Base-by-base conservation (phyloP, 2,797 vertebrate genomes). In the Spinibarbus caldwelli region DNA sequence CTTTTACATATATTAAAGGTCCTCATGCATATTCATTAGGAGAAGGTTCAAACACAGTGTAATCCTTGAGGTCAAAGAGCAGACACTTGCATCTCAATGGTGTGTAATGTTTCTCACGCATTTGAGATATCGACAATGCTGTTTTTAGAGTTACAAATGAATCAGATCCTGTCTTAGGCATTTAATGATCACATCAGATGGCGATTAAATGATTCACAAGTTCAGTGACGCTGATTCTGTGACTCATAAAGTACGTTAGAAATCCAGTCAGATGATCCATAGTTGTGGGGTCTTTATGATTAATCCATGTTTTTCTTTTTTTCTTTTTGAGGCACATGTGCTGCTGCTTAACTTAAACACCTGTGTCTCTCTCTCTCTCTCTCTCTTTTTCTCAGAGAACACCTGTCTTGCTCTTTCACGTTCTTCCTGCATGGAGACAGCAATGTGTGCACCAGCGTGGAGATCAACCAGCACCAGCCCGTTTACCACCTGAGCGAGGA, bases 401-500 rank as follows among this genome's bases (percentile, higher is more conserved):
- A 98, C 93, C 93, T 99, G 89, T 99, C 98, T 92, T 99, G 98
- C 93, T 97, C 97, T 67, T 99, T 99, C 93, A 97, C 97, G 90
- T 99, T 99, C 95, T 99, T 99, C 95, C 93, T 99, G 91, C 98
- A 99, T 0, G 98, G 98, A 23, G 98, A 99, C 87, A 99, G 97
- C 94, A 98, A 99, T 31, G 97, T 99, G 92, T 99, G 98, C 95
- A 99, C 98, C 94, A 99, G 98, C 15, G 98, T 99, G 95, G 98
- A 99, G 94, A 98, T 99, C 95, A 99, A 97, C 94, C 98, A 99
- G 95, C 98, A 99, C 91, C 98, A 99, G 86, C 98, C 98, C 14
- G 95, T 99, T 85, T 99, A 99, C 93, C 97, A 97, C 91, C 96
- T 99, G 86, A 97, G 97, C 2, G 97, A 99, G 91, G 97, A 98